Evolutionary conservation across 1,140 invertebrate species (phyloP).

Genomic region (Portunus trituberculatus): DNA sequence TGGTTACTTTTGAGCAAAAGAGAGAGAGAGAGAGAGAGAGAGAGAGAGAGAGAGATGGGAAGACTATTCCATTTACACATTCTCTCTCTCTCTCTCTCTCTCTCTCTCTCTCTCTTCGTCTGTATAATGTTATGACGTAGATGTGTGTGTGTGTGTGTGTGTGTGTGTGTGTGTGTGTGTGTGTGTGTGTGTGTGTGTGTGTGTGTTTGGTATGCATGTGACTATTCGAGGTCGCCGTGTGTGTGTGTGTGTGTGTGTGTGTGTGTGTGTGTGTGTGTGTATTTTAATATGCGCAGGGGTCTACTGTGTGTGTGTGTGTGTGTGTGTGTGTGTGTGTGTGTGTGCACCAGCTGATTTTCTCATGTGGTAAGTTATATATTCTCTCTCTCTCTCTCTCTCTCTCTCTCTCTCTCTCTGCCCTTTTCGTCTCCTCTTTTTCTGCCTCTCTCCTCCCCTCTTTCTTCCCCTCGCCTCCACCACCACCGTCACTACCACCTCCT

Average conservation of each 20-base stretch:
- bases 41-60: too few species aligned
- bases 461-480: background rate
- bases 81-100: too few species aligned
- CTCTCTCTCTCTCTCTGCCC: background rate
- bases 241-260: background rate
- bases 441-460: background rate
- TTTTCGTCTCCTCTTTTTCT: background rate
- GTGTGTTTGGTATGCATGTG: slow-evolving; percentile 12
- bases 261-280: slow-evolving; percentile 4
- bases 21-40: background rate
- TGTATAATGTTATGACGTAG: too few species aligned
- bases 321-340: background rate
- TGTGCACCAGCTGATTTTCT: background rate
- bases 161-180: slow-evolving; percentile 1
- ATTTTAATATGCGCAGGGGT: too few species aligned
- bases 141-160: too few species aligned
- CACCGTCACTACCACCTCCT: background rate
- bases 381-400: slow-evolving; percentile 22
- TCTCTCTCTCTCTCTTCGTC: too few species aligned
- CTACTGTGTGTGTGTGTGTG: too few species aligned
- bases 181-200: background rate
- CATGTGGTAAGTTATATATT: background rate
- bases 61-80: too few species aligned
- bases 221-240: slow-evolving; percentile 16
- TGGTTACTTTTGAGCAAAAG: background rate